Evolutionary conservation across 2,888 invertebrate genomes (phyloP), one percentile per base, ranked within the genome.

Genomic region (Ophion ellenae): DNA sequence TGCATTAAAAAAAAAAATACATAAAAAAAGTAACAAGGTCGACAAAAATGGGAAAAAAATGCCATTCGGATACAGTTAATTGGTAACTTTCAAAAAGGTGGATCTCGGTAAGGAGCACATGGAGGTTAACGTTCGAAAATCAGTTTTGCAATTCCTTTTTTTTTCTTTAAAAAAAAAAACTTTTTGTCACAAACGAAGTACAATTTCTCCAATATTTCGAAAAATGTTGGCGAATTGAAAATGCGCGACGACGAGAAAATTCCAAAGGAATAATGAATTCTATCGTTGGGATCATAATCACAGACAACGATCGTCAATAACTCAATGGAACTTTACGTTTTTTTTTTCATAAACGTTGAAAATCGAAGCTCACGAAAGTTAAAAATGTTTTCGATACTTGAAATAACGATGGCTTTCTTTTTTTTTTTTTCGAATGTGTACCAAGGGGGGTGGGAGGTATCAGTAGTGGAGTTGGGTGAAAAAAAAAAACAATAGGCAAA

Each of bases 51-150:
- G 28, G 6, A 14, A 59, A 28, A 64, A 64, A 89, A 90, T 90
- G 89, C 90, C 89, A 90, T 89, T 90, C 88, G 90, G 89, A 91
- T 88, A 63, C 28, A 89, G 89, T 90, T 89, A 89, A 59, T 90
- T 83, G 86, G 87, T 40, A 40, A 85, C 84, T 79, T 83, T 82
- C 85, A 78, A 81, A 80, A 83, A 59, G 80, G 69, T 76, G 81
- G 71, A 75, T 75, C 17, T 73, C 36, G 5, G 53, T 57, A 20
- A 36, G 63, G 40, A 40, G 40, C 32, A 71, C 47, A 63, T 66
- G 11, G 36, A 36, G 67, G 24, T 47, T 2, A 45, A 66, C 17
- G 32, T 69, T 64, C 40, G 40, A 40, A 40, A 40, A 40, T 9
- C 40, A 40, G 40, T 7, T 40, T 6, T 40, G 3, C 40, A 40